Evolutionary conservation across 1,140 invertebrate species (phyloP), one percentile per base, ranked within the genome.

Genomic region (Atta colombica): DNA sequence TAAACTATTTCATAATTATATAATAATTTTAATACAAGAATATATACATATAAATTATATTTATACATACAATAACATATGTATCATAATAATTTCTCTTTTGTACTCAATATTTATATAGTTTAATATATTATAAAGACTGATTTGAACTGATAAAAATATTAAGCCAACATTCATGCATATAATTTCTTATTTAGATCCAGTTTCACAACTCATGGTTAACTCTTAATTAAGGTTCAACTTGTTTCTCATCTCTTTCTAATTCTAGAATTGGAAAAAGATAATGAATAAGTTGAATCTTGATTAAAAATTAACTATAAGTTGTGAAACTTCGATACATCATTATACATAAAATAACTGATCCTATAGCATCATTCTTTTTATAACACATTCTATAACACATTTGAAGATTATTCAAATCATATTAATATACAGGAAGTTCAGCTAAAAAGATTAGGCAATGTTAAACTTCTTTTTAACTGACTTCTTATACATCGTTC

Each of bases 141-240:
- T 39, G 16, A 61, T 21, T 16, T 45, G 0, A 39, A 12, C 18
- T 10, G 12, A 49, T 3, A 78, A 21, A 63, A 31, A 3, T 71
- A 63, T 55, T n/a, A 88, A 88, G 28, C 68, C 31, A 60, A 55
- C 77, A 18, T 16, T 10, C 16, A 10, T 7, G 25, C 6, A 12
- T 77, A 10, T 61, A 61, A 16, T 31, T 60, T 61, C 21, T 45
- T 18, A n/a, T 16, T 31, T 35, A 39, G 35, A 7, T 8, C 0
- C 35, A 39, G 7, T 39, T 39, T 39, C 7, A 39, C 35, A 39
- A 39, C 35, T 39, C 35, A 39, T 39, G 6, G 0, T 39, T 39
- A 39, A 39, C 1, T 8, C 35, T 39, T 39, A 39, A 39, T 0
- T 0, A 39, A 39, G 0, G 6, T 39, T 7, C 35, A 39, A 39